A percentile compares a stretch with the other conserved stretches of the same genome.
These are phyloP conservation scores for Elmis aenea DNA, from an alignment of 2,888 invertebrate species.

Conservation along the genomic window DNA sequence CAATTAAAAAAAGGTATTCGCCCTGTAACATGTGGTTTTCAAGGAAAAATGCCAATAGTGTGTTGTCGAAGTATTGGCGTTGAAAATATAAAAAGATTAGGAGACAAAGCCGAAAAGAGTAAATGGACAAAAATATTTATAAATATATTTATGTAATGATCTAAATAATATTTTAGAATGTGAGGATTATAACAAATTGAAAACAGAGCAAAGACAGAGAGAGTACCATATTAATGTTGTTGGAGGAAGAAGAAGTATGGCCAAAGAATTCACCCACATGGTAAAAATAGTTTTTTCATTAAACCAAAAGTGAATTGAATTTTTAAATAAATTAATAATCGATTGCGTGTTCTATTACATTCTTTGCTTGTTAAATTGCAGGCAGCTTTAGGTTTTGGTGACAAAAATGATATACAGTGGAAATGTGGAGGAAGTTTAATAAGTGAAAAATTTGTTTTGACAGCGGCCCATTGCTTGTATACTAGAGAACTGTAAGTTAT, in stretches of 20 bases:
- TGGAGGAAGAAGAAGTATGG: conserved; percentile 29
- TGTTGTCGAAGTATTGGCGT: conserved; percentile 14
- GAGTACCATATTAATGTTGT: too few species aligned
- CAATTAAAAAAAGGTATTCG: conserved; percentile 4
- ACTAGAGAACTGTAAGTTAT: conserved; percentile 28
- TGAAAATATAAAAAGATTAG: neutral
- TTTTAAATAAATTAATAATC: too few species aligned
- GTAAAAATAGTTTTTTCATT: conserved; percentile 28
- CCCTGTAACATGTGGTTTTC: conserved; percentile 11
- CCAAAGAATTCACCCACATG: conserved; percentile 43
- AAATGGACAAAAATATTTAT: conserved; percentile 4
- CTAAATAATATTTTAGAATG: too few species aligned
- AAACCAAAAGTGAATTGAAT: too few species aligned
- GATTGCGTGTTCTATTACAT: too few species aligned
- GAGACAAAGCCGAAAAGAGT: too few species aligned
- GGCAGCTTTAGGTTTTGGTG: conserved; percentile 38
- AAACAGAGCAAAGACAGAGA: too few species aligned
- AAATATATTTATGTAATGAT: neutral
- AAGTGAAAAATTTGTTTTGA: conserved; percentile 58
- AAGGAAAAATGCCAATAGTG: conserved; percentile 9
- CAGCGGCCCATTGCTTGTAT: conserved; percentile 61
- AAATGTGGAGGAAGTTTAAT: conserved; percentile 64
- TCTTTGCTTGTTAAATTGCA: too few species aligned
- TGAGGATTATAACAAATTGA: too few species aligned
- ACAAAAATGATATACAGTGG: conserved; percentile 44